These are phyloP conservation scores for Palythoa caribaeorum DNA, from an alignment of 92 coral and sea anemone species.

Conservation along the genomic window DNA sequence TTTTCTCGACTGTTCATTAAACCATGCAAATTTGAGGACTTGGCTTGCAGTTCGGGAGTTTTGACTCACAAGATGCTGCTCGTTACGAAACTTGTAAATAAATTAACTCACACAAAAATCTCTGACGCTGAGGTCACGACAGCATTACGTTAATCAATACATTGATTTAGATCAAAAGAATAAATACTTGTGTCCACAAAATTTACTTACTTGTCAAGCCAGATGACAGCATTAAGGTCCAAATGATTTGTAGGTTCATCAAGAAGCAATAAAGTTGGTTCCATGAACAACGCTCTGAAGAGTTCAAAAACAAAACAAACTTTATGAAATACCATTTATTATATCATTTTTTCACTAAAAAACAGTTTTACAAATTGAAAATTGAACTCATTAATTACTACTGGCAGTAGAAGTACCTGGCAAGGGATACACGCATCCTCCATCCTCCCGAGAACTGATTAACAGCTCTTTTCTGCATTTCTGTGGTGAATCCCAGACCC, in stretches of 20 bases:
- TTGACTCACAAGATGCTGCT: too few species aligned
- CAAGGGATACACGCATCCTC: constrained; percentile 98
- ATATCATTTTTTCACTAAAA: too few species aligned
- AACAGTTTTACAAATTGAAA: not conserved
- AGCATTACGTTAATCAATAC: constrained; percentile 67
- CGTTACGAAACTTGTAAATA: not conserved
- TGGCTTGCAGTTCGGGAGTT: too few species aligned
- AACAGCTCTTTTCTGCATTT: constrained; percentile 98
- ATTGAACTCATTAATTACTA: not conserved
- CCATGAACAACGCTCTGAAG: constrained; percentile 94
- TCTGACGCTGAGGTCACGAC: constrained; percentile 33
- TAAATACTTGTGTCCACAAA: too few species aligned
- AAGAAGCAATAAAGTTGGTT: constrained; percentile 93
- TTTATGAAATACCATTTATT: not conserved
- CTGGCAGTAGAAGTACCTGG: constrained; percentile 66
- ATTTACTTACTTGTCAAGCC: constrained; percentile 95
- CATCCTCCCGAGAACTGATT: constrained; percentile 99
- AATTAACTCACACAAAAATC: too few species aligned
- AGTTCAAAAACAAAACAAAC: not conserved
- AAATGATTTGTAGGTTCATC: constrained; percentile 99
- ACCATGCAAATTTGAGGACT: too few species aligned
- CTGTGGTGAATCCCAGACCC: constrained; percentile 99
- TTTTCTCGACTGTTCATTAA: too few species aligned
- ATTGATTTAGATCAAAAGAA: constrained; percentile 61
- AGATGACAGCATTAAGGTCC: constrained; percentile 97